Evolutionary conservation across 2,113 vertebrate genomes (phyloP), one percentile per base, ranked within the genome.

Genomic region (Clarias gariepinus): DNA sequence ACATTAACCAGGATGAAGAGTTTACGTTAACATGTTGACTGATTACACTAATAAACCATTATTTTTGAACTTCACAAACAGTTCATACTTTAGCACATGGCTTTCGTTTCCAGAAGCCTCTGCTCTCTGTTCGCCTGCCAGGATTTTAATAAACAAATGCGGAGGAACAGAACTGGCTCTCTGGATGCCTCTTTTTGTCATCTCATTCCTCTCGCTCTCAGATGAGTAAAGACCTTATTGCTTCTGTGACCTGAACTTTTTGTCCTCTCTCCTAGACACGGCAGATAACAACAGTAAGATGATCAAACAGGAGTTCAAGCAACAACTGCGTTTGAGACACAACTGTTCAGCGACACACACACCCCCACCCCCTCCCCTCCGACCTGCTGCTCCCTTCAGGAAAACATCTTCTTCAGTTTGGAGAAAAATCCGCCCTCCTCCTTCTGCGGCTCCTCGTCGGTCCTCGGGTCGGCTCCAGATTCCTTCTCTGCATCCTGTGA

Each of bases 321-420:
- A 19, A 19, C 23, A n/a, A 30, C 53, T 79, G 76, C 0, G 6
- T 55, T 28, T n/a, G 76, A 78, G 47, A 30, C 76, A 28, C 16
- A 7, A 57, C 53, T 15, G 1, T 30, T 6, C 7, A 60, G 52
- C 33, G 16, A 2, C 23, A 4, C 5, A 47, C 41, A 4, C 47
- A 6, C 7, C 47, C 47, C 47, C 47, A 0, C 47, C 47, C 5
- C 0, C 41, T 5, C 4, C 4, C 41, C 4, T 6, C 77, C 9
- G 21, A 60, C 68, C 83, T 74, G 57, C 55, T 61, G 25, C 66
- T 15, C 47, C 33, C 41, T 84, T 90, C 85, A 90, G 23, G 77
- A 85, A 41, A 95, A 94, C 90, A 94, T 92, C 83, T 94, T 94
- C 90, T 95, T 95, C 4, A 95, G 87, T 90, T 91, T 94, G 19